These are phyloP conservation scores for Amblyteles armatorius DNA, from an alignment of 2,888 invertebrate genomes.

Conservation along the genomic window DNA sequence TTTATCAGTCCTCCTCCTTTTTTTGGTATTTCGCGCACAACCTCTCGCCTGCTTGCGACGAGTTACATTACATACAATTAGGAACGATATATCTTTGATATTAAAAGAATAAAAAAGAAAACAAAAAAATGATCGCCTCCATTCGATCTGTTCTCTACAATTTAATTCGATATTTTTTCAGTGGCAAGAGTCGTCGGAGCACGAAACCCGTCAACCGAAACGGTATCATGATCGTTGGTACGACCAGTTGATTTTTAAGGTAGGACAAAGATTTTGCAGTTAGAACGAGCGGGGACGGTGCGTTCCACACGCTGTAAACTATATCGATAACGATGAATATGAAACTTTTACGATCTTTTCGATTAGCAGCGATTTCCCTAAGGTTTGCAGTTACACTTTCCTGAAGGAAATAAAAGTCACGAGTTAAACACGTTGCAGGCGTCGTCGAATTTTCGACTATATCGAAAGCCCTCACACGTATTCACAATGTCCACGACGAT, in stretches of 20 bases:
- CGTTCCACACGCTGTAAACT: constrained; percentile 77
- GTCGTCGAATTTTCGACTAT: constrained; percentile 4
- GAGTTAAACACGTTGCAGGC: constrained; percentile 13
- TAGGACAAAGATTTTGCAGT: constrained; percentile 73
- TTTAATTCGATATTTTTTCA: constrained; percentile 69
- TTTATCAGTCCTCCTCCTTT: constrained; percentile 51
- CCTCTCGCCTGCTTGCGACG: constrained; percentile 20
- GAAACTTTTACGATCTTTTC: constrained; percentile 74
- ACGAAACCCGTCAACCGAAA: constrained; percentile 76
- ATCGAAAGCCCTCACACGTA: constrained; percentile 10
- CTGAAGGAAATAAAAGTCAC: constrained; percentile 81
- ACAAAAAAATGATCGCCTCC: background rate
- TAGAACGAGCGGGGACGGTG: constrained; percentile 74
- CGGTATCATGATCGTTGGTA: constrained; percentile 76
- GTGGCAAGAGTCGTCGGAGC: constrained; percentile 73
- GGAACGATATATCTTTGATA: constrained; percentile 15
- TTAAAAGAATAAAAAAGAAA: background rate
- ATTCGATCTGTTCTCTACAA: constrained; percentile 54
- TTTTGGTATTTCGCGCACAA: constrained; percentile 46
- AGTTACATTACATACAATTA: constrained; percentile 23
- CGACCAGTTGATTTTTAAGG: constrained; percentile 73
- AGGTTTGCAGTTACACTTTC: constrained; percentile 75
- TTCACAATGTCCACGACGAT: constrained; percentile 30
- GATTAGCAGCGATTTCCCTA: constrained; percentile 73
- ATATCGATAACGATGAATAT: constrained; percentile 78